phyloP scores from a whole-genome alignment of 2,797 vertebrate species.

The Tragelaphus eurycerus region DNA sequence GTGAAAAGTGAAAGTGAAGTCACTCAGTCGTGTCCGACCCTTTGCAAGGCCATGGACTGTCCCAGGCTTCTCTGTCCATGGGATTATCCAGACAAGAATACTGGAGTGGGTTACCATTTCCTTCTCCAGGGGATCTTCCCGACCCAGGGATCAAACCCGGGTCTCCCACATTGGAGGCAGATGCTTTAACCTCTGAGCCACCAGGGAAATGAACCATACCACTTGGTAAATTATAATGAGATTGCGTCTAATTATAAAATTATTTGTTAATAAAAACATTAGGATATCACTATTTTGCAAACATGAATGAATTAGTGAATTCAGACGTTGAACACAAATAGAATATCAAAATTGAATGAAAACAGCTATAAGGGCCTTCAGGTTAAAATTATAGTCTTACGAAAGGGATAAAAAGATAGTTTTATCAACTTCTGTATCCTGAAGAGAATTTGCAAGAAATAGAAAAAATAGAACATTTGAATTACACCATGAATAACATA shows the following conservation, averaged over 20 bases:
- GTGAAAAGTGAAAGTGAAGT: no score
- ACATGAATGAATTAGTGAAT: neutral
- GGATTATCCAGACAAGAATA: no score
- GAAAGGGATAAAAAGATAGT: neutral
- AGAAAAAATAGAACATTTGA: neutral
- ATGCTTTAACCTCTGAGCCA: no score
- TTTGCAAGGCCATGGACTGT: accelerated
- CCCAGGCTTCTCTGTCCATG: no score
- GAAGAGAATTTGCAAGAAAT: neutral
- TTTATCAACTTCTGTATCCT: neutral
- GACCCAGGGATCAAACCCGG: no score
- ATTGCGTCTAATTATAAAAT: neutral
- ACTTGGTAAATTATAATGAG: neutral
- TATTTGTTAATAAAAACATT: neutral
- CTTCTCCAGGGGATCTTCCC: no score
- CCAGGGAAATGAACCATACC: neutral
- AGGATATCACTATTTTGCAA: neutral
- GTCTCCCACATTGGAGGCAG: no score
- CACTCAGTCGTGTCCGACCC: no score
- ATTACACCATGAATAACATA: neutral
- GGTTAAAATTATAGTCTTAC: neutral
- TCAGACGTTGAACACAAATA: neutral
- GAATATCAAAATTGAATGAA: neutral
- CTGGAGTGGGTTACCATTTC: no score
- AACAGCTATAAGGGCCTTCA: neutral